Evolutionary conservation across 2,797 vertebrate species (phyloP).

Genomic region (Balearica regulorum): DNA sequence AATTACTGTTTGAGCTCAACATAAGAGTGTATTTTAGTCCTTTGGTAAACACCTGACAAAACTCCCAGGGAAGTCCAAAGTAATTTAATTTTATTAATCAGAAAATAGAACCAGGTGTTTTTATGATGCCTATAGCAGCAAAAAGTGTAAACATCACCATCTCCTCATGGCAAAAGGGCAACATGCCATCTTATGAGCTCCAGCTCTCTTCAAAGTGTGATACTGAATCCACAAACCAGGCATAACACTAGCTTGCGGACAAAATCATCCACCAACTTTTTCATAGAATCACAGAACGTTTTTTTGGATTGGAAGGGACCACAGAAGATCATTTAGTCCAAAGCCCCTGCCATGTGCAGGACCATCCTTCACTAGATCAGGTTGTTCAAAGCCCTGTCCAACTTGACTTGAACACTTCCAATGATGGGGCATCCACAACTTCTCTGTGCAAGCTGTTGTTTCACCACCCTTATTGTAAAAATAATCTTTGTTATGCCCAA

Average conservation of each 20-base stretch:
- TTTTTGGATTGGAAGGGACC: not conserved
- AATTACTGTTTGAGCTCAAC: not conserved
- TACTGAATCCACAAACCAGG: not conserved
- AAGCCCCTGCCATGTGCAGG: not conserved
- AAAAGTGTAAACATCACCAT: not conserved
- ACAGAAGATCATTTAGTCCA: not conserved
- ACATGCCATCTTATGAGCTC: not conserved
- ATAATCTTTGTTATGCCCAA: not conserved
- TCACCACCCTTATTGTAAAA: not conserved
- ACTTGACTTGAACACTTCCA: not conserved
- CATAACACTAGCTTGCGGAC: not conserved
- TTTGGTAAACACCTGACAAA: not conserved
- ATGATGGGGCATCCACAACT: not conserved
- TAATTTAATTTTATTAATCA: not conserved
- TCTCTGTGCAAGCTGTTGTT: not conserved
- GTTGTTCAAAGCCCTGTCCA: not conserved
- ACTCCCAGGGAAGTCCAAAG: not conserved
- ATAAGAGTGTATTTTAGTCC: not conserved
- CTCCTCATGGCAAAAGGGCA: not conserved
- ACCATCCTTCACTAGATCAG: not conserved
- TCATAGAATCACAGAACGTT: not conserved
- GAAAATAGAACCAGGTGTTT: not conserved
- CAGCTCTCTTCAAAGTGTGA: not conserved
- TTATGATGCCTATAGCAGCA: not conserved
- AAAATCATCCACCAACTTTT: not conserved